Conservation (phyloP, 2,113 vertebrate genomes). For the Cinclus cinclus region DNA sequence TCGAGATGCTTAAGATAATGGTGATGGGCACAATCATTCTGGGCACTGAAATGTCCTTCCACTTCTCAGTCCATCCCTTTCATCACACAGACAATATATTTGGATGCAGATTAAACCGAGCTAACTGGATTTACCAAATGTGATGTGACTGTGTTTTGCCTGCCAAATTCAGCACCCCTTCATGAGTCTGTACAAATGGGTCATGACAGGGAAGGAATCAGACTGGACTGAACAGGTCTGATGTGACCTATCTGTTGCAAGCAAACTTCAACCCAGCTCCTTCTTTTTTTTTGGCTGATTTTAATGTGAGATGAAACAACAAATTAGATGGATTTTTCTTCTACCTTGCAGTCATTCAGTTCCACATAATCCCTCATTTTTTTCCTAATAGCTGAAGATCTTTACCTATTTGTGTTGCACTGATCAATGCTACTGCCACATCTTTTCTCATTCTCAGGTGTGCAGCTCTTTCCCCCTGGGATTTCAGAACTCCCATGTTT, state of each 20-base stretch:
- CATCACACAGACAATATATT: conserved; percentile 5
- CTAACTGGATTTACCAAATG: conserved; percentile 31
- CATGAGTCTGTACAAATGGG: background rate
- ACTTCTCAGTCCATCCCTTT: background rate
- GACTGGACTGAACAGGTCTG: background rate
- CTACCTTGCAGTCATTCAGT: background rate
- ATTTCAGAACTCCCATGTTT: background rate
- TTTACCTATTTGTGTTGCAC: background rate
- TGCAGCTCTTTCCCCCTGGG: background rate
- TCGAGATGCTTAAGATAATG: background rate
- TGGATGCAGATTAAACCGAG: conserved; percentile 40
- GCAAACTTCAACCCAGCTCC: background rate
- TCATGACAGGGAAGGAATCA: background rate
- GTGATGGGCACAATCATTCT: background rate
- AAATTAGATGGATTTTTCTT: background rate
- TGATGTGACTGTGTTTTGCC: conserved; percentile 26
- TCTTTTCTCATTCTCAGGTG: background rate
- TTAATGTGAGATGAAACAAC: background rate
- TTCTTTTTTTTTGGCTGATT: background rate
- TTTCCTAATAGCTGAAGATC: background rate
- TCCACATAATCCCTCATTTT: background rate
- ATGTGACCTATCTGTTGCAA: background rate
- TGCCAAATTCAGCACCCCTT: conserved; percentile 39
- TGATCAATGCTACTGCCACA: background rate
- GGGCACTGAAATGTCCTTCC: background rate